Evolutionary conservation across 2,113 vertebrate genomes (phyloP), one percentile per base, ranked within the genome.

Genomic region (Vulpes vulpes): DNA sequence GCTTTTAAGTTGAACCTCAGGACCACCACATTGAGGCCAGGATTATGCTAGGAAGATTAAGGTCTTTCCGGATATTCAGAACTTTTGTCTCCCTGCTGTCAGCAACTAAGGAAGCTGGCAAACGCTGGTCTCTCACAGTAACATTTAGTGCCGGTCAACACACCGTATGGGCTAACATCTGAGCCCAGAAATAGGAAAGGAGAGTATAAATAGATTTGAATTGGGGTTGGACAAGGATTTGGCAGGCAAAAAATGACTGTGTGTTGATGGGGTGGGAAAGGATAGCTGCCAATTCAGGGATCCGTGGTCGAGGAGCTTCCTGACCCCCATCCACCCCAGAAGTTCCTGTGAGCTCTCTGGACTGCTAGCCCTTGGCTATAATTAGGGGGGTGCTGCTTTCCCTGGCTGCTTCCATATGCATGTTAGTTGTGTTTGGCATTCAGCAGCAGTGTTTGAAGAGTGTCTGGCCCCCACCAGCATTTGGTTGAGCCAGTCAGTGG

Each of bases 181-280:
- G 95, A 98, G 98, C 96, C 97, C 98, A 97, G 98, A 98, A 97
- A 98, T 95, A 9, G 98, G 97, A 97, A 97, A 96, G 96, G 96
- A 1, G 57, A 96, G 87, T 98, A 99, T 98, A 99, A 99, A 98
- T 99, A 99, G 98, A 97, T 92, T 97, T 96, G 98, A 98, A 98
- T 98, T 98, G 96, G 97, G 97, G 98, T 97, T 98, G 98, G 96
- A 98, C 98, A 98, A 98, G 98, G 98, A 98, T 98, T 98, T 98
- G 98, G 97, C 98, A 98, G 98, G 98, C 98, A 98, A 98, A 99
- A 98, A 98, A 98, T 98, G 95, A 94, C 98, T 98, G 90, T 96
- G 96, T 97, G 95, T 97, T 98, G 97, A 98, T 98, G 97, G 97
- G 95, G 98, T 93, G 96, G 97, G 76, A 86, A 96, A 97, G 88